Conservation (phyloP, 2,888 invertebrate genomes). For the Ormyrus labotus region DNA sequence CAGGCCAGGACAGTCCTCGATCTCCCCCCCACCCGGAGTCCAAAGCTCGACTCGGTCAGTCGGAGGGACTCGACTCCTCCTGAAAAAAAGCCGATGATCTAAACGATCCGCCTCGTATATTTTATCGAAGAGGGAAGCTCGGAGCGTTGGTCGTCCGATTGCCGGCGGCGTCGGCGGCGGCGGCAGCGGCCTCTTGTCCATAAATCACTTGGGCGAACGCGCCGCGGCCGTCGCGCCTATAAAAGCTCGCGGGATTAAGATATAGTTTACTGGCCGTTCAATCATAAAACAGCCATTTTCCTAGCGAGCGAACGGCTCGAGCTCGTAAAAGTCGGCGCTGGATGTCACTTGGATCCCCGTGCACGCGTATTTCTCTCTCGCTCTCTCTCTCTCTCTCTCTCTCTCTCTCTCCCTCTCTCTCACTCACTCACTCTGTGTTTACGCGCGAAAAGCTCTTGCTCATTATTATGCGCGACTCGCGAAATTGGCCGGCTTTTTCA, state of each 20-base stretch:
- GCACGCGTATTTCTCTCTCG: not conserved
- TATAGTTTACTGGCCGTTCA: conserved; percentile 43
- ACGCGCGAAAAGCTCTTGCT: not conserved
- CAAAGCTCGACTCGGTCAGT: too few relatives aligned
- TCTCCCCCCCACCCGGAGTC: too few relatives aligned
- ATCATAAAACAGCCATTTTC: conserved; percentile 55
- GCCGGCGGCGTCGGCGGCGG: not conserved
- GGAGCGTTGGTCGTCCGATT: not conserved
- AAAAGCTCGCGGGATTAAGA: conserved; percentile 54
- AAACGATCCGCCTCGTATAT: conserved; percentile 42
- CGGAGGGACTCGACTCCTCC: not conserved
- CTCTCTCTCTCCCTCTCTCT: not conserved
- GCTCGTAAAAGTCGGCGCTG: conserved; percentile 44
- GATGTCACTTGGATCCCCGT: not conserved
- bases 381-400: not conserved
- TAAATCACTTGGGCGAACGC: conserved; percentile 33
- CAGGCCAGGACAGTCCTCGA: too few relatives aligned
- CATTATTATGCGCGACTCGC: conserved; percentile 28
- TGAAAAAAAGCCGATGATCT: not conserved
- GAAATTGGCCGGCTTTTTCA: conserved; percentile 53
- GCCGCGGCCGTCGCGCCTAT: conserved; percentile 38
- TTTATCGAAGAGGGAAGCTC: conserved; percentile 29
- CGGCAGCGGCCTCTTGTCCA: not conserved
- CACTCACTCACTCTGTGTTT: not conserved
- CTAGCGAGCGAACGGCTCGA: conserved; percentile 12